These are phyloP conservation scores for Microhierax caerulescens DNA, from an alignment of 2,797 vertebrate genomes.

Conservation along the genomic window DNA sequence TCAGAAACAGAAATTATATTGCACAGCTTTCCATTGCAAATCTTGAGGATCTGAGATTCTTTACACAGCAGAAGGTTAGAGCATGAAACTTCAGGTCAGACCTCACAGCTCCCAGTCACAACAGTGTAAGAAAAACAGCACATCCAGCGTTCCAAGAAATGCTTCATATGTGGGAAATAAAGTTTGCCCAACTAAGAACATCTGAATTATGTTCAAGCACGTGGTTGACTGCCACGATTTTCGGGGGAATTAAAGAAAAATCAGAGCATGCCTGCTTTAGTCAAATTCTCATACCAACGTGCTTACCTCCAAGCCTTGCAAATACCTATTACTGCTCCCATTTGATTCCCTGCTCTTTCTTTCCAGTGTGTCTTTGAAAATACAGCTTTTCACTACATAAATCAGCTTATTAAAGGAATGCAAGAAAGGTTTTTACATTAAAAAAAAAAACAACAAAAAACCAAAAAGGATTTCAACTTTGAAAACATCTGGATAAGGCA, in stretches of 20 bases:
- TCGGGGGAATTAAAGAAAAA: background rate
- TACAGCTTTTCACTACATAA: background rate
- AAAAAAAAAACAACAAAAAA: background rate
- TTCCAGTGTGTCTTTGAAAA: background rate
- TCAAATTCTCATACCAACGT: background rate
- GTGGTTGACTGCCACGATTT: background rate
- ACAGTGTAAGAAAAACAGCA: background rate
- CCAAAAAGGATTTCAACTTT: background rate
- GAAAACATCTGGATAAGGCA: background rate
- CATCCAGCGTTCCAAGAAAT: background rate
- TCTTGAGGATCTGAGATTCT: background rate
- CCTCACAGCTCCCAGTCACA: background rate
- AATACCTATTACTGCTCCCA: background rate
- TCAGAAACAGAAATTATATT: background rate
- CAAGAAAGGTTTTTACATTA: background rate
- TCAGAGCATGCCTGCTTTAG: background rate
- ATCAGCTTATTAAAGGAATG: background rate
- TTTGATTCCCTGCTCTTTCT: background rate
- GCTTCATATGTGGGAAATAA: background rate
- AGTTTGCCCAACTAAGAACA: background rate
- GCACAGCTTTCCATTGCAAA: background rate
- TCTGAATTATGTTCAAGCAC: background rate
- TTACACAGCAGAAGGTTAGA: background rate
- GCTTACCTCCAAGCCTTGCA: background rate
- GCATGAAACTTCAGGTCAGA: background rate